These are phyloP conservation scores for Acropternis orthonyx DNA, from an alignment of 2,797 vertebrate species.

Conservation along the genomic window DNA sequence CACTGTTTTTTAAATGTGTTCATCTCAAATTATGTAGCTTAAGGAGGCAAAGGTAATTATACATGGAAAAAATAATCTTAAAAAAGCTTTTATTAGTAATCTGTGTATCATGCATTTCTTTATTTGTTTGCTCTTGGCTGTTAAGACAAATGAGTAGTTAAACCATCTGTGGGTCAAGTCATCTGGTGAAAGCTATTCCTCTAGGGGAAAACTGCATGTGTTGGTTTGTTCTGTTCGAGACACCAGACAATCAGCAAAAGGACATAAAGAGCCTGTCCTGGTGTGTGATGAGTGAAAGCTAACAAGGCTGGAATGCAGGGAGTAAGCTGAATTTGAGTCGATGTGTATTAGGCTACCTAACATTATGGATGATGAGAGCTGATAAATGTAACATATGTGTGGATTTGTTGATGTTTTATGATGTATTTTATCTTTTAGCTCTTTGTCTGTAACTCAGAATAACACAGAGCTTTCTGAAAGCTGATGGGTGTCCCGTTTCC, in stretches of 20 bases:
- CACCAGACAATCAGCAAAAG: not conserved
- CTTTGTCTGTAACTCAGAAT: not conserved
- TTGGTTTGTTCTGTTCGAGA: not conserved
- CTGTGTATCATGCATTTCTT: accelerated
- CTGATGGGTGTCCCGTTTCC: not conserved
- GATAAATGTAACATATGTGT: not conserved
- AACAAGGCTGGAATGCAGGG: not conserved
- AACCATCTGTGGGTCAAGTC: not conserved
- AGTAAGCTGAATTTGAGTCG: not conserved
- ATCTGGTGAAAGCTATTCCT: not conserved
- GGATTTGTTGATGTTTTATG: accelerated
- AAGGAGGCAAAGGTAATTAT: not conserved
- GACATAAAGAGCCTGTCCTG: not conserved
- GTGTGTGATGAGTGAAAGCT: not conserved
- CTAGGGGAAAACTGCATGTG: not conserved
- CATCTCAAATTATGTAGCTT: not conserved
- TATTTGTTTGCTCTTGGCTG: not conserved
- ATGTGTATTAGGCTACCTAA: not conserved
- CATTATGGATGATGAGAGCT: not conserved
- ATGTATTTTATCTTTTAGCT: not conserved
- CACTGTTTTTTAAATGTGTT: not conserved
- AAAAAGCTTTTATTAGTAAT: not conserved
- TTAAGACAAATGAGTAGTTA: not conserved
- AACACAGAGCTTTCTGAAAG: not conserved
- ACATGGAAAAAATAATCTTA: not conserved